Percentiles rank a stretch among this genome's conserved stretches.
phyloP scores from a whole-genome alignment of 2,113 vertebrate genomes.

The Theristicus caerulescens region DNA sequence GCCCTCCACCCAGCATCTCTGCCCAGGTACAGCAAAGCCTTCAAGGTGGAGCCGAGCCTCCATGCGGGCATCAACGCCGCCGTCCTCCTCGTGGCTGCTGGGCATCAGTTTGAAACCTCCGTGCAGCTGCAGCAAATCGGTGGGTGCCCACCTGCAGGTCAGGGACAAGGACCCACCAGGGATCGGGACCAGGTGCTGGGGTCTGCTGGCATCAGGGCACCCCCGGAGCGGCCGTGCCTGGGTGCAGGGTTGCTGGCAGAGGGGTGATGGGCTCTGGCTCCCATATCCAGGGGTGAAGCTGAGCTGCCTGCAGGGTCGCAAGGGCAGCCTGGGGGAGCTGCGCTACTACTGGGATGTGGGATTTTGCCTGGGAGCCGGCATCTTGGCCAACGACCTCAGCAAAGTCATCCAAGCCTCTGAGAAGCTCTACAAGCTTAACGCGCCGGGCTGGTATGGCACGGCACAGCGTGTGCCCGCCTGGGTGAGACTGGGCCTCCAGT shows the following conservation, averaged over 20 bases:
- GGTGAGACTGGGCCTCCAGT: no score
- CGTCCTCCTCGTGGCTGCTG: conserved; percentile 85
- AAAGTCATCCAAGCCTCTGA: conserved; percentile 88
- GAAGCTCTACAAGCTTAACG: conserved; percentile 87
- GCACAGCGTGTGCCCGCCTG: fast-evolving
- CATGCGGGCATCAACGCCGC: conserved; percentile 87
- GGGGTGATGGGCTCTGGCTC: background rate
- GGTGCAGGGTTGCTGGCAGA: fast-evolving
- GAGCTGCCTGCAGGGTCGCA: conserved; percentile 85
- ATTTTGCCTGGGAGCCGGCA: conserved; percentile 87
- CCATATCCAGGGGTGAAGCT: conserved; percentile 81
- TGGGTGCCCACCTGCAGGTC: background rate
- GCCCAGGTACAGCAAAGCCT: conserved; percentile 88
- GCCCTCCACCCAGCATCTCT: background rate
- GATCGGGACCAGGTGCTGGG: background rate
- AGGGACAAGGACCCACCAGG: background rate
- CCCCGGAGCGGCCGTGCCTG: fast-evolving
- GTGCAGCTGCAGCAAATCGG: conserved; percentile 85
- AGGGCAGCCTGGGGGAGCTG: conserved; percentile 89
- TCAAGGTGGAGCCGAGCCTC: conserved; percentile 84
- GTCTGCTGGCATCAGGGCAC: background rate
- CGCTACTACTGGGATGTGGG: conserved; percentile 92
- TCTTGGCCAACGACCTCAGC: conserved; percentile 80
- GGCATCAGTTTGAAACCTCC: conserved; percentile 84
- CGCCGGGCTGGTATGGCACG: conserved; percentile 83